Evolutionary conservation across 2,888 invertebrate species (phyloP).

Genomic region (Drosophila helvetica): DNA sequence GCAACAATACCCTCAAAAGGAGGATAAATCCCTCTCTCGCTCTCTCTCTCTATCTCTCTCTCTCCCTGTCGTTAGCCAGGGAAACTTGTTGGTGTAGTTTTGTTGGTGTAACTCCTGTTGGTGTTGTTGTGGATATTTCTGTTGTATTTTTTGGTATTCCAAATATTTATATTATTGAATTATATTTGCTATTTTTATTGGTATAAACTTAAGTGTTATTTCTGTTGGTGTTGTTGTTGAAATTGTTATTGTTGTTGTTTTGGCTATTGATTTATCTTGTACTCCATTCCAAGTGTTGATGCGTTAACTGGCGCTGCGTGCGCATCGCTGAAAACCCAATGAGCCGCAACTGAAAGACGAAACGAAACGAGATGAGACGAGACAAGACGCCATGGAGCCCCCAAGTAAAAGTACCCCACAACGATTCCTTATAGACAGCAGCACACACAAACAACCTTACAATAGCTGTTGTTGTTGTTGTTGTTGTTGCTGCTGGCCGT

Average conservation of each 20-base stretch:
- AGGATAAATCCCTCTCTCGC: conserved; percentile 37
- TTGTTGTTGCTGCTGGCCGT: conserved; percentile 24
- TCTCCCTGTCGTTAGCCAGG: background rate
- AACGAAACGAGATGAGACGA: background rate
- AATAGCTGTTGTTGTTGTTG: conserved; percentile 40
- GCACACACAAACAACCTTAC: conserved; percentile 54
- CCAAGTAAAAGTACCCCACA: conserved; percentile 63
- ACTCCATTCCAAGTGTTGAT: conserved; percentile 70
- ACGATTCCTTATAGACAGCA: conserved; percentile 38
- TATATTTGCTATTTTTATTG: background rate
- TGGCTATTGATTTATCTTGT: conserved; percentile 37
- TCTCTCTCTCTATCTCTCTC: background rate
- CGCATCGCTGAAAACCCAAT: conserved; percentile 76
- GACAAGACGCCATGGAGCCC: conserved; percentile 13
- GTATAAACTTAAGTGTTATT: background rate
- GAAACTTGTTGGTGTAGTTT: background rate
- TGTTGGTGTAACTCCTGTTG: conserved; percentile 1
- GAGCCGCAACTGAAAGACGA: conserved; percentile 63
- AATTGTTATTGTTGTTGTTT: conserved; percentile 27
- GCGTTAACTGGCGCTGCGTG: conserved; percentile 79
- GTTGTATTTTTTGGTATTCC: conserved; percentile 17
- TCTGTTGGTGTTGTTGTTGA: background rate
- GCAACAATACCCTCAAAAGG: conserved; percentile 70
- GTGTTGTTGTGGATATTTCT: conserved; percentile 14
- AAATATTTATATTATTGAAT: conserved; percentile 5